These are phyloP conservation scores for Ypsolopha sequella DNA, from an alignment of 2,888 invertebrate genomes.

Conservation along the genomic window DNA sequence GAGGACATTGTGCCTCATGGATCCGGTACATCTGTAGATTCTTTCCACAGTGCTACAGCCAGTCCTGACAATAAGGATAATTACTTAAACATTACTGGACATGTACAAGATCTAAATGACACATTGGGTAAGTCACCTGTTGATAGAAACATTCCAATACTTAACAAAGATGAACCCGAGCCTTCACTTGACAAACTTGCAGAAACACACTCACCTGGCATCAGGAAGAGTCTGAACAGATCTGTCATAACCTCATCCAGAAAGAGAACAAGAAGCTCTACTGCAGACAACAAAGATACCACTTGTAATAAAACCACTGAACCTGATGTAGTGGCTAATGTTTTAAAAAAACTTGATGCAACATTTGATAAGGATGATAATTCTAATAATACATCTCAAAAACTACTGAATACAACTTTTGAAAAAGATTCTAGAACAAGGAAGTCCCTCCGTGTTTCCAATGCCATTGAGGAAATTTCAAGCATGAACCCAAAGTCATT, in stretches of 20 bases:
- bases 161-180: constrained; percentile 14
- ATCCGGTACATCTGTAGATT: constrained; percentile 35
- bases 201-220: background rate
- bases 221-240: no score
- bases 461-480: constrained; percentile 6
- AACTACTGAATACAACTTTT: background rate
- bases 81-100: background rate
- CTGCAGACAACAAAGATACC: constrained; percentile 6
- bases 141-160: constrained; percentile 10
- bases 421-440: background rate
- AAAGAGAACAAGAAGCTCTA: constrained; percentile 13
- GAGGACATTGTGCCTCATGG: constrained; percentile 21
- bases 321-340: constrained; percentile 3
- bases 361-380: background rate
- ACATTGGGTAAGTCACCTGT: constrained; percentile 8
- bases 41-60: constrained; percentile 52
- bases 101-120: constrained; percentile 5
- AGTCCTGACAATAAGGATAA: constrained; percentile 23
- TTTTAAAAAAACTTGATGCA: constrained; percentile 1
- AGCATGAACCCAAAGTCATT: background rate
- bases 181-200: constrained; percentile 11
- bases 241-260: background rate
- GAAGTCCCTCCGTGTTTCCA: background rate
- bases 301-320: constrained; percentile 16
- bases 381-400: background rate